Base-by-base conservation (phyloP, 2,797 vertebrate genomes). In the Botia kubotai region DNA sequence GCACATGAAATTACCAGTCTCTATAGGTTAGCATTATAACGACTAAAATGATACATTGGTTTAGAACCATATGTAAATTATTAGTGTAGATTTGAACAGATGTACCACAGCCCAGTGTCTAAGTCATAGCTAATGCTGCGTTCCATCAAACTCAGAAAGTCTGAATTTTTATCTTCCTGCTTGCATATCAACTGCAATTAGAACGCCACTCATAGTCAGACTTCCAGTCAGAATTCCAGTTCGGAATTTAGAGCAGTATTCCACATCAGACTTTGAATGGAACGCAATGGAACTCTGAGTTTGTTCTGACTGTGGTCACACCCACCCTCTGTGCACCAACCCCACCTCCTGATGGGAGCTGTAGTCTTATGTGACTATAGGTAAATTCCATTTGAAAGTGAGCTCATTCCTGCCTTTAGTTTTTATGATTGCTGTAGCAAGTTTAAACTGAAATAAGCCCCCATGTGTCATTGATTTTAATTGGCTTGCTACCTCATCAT, bases 331-430 rank as follows among this genome's bases (percentile, higher is more conserved):
- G 67, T 58, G 46, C 29, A 72, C 76, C 63, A 77, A 23, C 48
- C 57, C 39, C 77, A 58, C 72, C 66, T 71, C 68, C 62, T 83
- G 74, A 80, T 75, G 79, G 33, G 63, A 78, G 66, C 70, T 65
- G 58, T 60, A 84, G 69, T 69, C 36, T 17, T 78, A 52, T n/a
- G 29, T 72, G 70, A 67, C n/a, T 70, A 72, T 29, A 13, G 60
- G 13, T 29, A 13, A 62, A 62, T 62, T 62, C 60, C 60, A 26
- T 7, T 29, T 62, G 60, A 62, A 62, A 62, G 60, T 29, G 60
- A 62, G 60, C 23, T 29, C 21, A 13, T 2, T 23, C 12, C 1
- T 60, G 21, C 57, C 12, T 12, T 26, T 33, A 33, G 33, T 33
- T 33, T 33, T 5, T 3, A 33, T 33, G 33, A 33, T 33, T 33